A percentile compares a stretch with the other conserved stretches of the same genome.
Evolutionary conservation across 2,113 vertebrate genomes (phyloP).

Genomic region (Callipepla californica): DNA sequence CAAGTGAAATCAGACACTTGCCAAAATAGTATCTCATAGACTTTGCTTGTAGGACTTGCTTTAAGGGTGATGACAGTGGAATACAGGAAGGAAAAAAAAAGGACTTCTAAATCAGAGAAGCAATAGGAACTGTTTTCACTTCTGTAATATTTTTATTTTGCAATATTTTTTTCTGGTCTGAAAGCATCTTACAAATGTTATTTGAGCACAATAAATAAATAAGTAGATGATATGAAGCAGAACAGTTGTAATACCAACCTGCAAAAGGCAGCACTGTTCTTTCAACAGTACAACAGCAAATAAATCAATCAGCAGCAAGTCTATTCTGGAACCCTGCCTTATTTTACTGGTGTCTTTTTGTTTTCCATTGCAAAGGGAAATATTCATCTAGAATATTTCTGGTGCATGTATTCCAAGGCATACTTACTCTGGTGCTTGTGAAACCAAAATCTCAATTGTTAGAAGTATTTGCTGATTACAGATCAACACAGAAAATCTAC

Average conservation of each 20-base stretch:
- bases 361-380: not conserved
- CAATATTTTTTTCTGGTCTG: not conserved
- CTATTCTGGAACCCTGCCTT: not conserved
- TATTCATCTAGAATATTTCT: not conserved
- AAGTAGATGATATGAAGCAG: not conserved
- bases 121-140: not conserved
- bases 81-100: not conserved
- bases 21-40: not conserved
- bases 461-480: not conserved
- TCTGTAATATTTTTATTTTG: not conserved
- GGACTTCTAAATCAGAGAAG: not conserved
- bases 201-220: not conserved
- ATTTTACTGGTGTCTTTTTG: not conserved
- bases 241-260: not conserved
- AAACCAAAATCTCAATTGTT: not conserved
- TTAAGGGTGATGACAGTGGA: not conserved
- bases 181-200: not conserved
- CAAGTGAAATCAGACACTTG: not conserved
- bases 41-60: not conserved
- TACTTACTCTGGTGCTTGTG: not conserved
- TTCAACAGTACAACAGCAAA: not conserved
- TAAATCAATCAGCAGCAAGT: not conserved
- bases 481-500: not conserved
- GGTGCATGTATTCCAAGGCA: not conserved
- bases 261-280: not conserved